Conservation (phyloP, 2,797 vertebrate genomes). For the Garrulus glandarius region DNA sequence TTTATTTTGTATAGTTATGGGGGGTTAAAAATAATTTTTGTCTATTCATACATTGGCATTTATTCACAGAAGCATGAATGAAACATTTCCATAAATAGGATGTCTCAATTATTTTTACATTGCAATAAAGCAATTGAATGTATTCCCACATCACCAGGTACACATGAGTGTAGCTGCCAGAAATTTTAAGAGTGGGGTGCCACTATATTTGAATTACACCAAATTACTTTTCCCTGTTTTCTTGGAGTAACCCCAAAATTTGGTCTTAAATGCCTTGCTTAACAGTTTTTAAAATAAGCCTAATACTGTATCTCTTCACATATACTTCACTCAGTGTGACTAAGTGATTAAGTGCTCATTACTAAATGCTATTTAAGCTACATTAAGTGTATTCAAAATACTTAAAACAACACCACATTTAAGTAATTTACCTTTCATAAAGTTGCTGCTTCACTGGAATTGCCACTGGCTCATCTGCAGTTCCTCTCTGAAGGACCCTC, state of each 20-base stretch:
- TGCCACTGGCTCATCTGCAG: conserved; percentile 56
- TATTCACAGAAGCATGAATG: background rate
- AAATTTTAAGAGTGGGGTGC: background rate
- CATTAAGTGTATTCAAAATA: background rate
- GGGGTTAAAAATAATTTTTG: fast-evolving
- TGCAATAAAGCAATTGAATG: background rate
- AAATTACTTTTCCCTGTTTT: background rate
- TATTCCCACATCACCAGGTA: background rate
- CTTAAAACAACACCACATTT: background rate
- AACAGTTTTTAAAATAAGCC: background rate
- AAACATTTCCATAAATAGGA: background rate
- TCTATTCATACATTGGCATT: background rate
- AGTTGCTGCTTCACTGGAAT: conserved; percentile 64
- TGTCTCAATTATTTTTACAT: background rate
- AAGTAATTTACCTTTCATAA: conserved; percentile 67
- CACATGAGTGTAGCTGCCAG: background rate
- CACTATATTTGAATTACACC: background rate
- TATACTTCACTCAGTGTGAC: background rate
- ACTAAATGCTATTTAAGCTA: background rate
- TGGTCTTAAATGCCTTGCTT: background rate
- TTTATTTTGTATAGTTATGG: background rate
- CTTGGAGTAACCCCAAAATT: background rate
- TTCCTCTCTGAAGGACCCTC: conserved; percentile 81
- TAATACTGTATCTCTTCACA: background rate
- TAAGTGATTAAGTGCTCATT: background rate